Conservation (phyloP, 2,888 invertebrate genomes). For the Stenichneumon culpator region DNA sequence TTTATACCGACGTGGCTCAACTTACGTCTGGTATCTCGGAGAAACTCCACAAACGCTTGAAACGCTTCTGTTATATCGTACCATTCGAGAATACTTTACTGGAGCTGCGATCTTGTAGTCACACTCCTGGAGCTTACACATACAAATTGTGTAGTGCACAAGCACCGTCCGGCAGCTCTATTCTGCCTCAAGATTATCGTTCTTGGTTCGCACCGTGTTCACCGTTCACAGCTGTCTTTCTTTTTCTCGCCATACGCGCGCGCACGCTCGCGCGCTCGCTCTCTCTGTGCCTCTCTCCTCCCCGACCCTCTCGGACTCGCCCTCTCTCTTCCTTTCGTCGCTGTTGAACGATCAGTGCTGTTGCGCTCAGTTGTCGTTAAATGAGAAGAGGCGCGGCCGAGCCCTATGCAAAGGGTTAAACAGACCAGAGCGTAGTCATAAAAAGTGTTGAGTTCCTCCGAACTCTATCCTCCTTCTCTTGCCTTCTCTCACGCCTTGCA, state of each 20-base stretch:
- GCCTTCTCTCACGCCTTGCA: neutral
- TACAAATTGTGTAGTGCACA: neutral
- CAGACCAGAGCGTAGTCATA: neutral
- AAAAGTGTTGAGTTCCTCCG: slow-evolving; percentile 9
- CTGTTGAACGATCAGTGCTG: neutral
- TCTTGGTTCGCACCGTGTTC: too few species aligned
- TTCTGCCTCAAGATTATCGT: too few species aligned
- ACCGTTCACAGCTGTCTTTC: neutral
- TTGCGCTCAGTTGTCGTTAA: neutral
- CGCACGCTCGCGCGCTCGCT: too few species aligned
- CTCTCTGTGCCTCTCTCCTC: too few species aligned
- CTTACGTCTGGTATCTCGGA: slow-evolving; percentile 2
- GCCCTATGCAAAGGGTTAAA: neutral
- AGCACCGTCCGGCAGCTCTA: neutral
- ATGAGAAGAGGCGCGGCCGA: slow-evolving; percentile 10
- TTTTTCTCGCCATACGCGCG: neutral
- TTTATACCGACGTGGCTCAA: neutral
- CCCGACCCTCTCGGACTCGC: too few species aligned
- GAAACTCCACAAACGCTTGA: neutral
- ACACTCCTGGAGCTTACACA: neutral
- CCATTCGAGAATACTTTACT: neutral
- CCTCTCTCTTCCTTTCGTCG: slow-evolving; percentile 6
- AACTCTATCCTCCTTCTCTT: neutral
- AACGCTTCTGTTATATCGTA: neutral
- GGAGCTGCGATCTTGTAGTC: neutral